Conservation (phyloP, 1,140 invertebrate genomes). For the Anthonomus grandis region DNA sequence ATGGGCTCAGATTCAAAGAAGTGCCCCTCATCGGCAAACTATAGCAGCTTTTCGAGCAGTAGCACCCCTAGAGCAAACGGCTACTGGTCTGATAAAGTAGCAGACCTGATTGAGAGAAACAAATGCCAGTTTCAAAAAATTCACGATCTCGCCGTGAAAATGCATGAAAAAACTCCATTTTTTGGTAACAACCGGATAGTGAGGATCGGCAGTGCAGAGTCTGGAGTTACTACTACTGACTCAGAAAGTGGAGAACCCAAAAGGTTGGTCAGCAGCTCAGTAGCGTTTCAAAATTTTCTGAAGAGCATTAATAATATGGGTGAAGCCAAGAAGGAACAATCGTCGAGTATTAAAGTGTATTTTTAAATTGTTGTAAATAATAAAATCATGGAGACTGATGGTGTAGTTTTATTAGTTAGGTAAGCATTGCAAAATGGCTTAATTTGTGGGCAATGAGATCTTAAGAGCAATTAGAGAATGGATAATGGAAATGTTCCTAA, state of each 20-base stretch:
- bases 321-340: slow-evolving; percentile 1
- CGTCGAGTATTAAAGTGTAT: slow-evolving; percentile 7
- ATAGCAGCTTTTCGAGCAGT: slow-evolving; percentile 4
- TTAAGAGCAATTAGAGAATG: slow-evolving; percentile 10
- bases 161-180: slow-evolving; percentile 29
- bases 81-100: slow-evolving; percentile 8
- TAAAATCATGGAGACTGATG: too few species aligned
- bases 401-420: too few species aligned
- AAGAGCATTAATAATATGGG: slow-evolving; percentile 21
- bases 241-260: slow-evolving; percentile 23
- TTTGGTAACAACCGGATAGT: slow-evolving; percentile 26
- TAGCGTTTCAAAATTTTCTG: slow-evolving; percentile 33
- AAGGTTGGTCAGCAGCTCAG: slow-evolving; percentile 32
- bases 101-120: slow-evolving; percentile 22
- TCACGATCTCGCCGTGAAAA: slow-evolving; percentile 20
- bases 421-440: slow-evolving; percentile 5
- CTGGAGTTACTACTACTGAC: slow-evolving; percentile 14
- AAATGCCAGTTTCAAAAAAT: slow-evolving; percentile 22
- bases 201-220: slow-evolving; percentile 9
- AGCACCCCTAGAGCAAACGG: slow-evolving; percentile 1
- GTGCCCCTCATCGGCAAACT: background rate
- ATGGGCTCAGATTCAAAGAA: background rate
- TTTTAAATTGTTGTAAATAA: slow-evolving; percentile 5
- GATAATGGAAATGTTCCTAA: slow-evolving; percentile 12
- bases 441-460: background rate